Base-by-base conservation (phyloP, 2,888 invertebrate species). In the Pyrgus malvae region DNA sequence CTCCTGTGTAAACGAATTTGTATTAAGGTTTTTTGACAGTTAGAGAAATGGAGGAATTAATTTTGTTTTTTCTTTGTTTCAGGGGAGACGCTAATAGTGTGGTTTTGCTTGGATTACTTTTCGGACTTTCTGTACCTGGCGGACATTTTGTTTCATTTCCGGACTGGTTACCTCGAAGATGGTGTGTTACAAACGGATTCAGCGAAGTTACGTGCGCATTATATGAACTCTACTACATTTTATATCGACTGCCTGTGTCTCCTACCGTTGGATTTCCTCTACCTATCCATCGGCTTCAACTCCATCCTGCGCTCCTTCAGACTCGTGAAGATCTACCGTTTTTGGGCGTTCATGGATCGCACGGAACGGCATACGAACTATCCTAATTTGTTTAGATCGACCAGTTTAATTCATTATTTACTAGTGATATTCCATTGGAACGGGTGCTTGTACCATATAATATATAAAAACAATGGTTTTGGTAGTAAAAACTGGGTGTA, bases 381-480 rank as follows among this genome's bases (percentile, higher is more conserved):
- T 92, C 99, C 99, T 65, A 99, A 99, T 91, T 93, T 98, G 76
- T 98, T 98, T 92, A 94, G 95, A 78, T 96, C 97, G 72, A 95
- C 95, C 73, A 96, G 96, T 87, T 93, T 97, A 84, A 96, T 97
- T 89, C 98, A 98, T 92, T 98, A 98, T 92, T 93, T 98, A 79
- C 92, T 98, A 91, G 98, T 98, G 91, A 97, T 99, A 90, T 99
- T 99, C 92, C 99, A 99, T 93, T 99, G 99, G 99, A 99, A 99
- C 91, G 98, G 98, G 79, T 99, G 99, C 92, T 93, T 99, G 87
- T 98, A 98, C 92, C 97, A 98, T 92, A 95, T 99, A 84, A 97
- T 98, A 83, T 95, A 96, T 92, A 97, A 97, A 92, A 97, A 97
- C 92, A 95, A 97, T 91, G 97, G 97, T 69, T 97, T 97, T 90